These are phyloP conservation scores for Sminthurinus aureus DNA, from an alignment of 2,888 invertebrate genomes.

Conservation along the genomic window DNA sequence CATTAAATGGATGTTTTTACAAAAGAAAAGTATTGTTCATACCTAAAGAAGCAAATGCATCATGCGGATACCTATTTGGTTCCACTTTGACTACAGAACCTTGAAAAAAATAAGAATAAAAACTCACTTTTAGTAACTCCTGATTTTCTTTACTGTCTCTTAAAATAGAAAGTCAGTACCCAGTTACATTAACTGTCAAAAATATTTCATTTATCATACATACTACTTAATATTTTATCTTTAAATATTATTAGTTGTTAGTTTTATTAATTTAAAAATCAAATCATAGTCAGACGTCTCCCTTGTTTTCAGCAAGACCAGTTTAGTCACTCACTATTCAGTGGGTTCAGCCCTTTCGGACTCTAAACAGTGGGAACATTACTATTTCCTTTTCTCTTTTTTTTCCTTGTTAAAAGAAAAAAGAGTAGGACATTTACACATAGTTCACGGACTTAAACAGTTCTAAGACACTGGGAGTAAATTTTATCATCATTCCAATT, in stretches of 20 bases:
- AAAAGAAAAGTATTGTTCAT: background rate
- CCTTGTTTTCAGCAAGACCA: constrained; percentile 34
- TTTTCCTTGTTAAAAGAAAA: background rate
- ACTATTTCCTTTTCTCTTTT: background rate
- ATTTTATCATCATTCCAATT: constrained; percentile 32
- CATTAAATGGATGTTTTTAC: no score
- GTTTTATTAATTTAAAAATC: no score
- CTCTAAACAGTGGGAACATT: constrained; percentile 40
- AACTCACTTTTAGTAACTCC: no score
- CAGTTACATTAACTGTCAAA: no score
- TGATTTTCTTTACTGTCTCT: no score
- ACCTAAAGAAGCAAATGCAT: constrained; percentile 70
- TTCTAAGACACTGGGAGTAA: constrained; percentile 36
- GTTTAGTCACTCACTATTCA: constrained; percentile 32
- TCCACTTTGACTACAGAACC: constrained; percentile 53
- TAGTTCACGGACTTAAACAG: constrained; percentile 19
- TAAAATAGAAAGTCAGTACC: no score
- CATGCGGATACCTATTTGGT: constrained; percentile 66
- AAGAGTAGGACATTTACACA: background rate
- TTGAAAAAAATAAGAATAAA: no score
- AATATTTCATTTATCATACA: no score
- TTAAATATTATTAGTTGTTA: no score
- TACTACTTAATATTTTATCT: no score
- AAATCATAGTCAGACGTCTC: constrained; percentile 40
- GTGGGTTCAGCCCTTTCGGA: constrained; percentile 48